Evolutionary conservation across 2,797 vertebrate genomes (phyloP).

Genomic region (Malacoraja senta): DNA sequence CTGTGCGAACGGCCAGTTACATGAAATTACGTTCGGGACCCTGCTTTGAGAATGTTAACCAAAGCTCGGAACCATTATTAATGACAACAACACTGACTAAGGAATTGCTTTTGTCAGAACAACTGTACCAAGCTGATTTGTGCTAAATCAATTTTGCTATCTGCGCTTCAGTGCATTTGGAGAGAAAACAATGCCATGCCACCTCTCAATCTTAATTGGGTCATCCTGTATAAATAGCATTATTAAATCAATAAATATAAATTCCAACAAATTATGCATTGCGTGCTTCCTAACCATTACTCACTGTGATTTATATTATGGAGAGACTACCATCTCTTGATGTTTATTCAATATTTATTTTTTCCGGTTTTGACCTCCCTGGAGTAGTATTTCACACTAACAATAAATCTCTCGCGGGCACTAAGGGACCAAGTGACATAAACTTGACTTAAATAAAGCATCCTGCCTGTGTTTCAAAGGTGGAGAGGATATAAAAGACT

Average conservation of each 20-base stretch:
- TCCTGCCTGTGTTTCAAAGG: not conserved
- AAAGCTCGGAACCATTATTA: constrained; percentile 6
- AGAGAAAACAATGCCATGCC: not conserved
- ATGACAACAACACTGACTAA: not conserved
- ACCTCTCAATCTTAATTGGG: constrained; percentile 18
- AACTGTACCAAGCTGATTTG: not conserved
- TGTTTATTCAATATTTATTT: constrained; percentile 1
- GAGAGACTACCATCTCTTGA: constrained; percentile 11
- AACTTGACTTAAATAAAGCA: not conserved
- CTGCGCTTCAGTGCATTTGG: not conserved
- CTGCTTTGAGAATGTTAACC: not conserved
- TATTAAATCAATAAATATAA: constrained; percentile 13
- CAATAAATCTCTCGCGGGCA: not conserved
- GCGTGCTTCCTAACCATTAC: not conserved
- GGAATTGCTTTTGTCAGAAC: constrained; percentile 16
- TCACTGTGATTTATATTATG: constrained; percentile 4
- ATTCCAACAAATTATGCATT: not conserved
- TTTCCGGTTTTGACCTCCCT: not conserved
- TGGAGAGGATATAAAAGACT: not conserved
- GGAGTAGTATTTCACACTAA: not conserved
- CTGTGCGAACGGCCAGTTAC: not conserved
- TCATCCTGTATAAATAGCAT: not conserved
- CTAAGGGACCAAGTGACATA: not conserved
- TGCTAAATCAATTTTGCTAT: not conserved
- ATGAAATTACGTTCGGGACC: not conserved